Conservation (phyloP, 2,797 vertebrate genomes). For the Lates japonicus region DNA sequence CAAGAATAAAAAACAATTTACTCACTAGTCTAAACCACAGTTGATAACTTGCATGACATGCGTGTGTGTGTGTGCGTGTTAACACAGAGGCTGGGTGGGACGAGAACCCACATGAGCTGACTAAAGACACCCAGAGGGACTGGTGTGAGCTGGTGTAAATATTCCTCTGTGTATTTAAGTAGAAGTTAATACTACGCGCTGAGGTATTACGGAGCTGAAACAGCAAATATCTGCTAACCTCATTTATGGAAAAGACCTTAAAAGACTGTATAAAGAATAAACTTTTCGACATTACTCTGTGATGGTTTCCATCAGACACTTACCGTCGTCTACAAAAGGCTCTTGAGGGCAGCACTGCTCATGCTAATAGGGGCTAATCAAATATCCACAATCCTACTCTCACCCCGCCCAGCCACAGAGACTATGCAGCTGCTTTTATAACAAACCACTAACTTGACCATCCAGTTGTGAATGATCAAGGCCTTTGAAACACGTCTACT, state of each 20-base stretch:
- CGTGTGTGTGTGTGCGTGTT: constrained; percentile 51
- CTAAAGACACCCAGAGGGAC: constrained; percentile 86
- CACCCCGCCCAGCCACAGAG: constrained; percentile 46
- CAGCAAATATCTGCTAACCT: constrained; percentile 30
- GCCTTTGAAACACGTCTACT: constrained; percentile 20
- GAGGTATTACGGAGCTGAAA: constrained; percentile 48
- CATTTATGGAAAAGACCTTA: not conserved
- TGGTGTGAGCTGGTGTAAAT: constrained; percentile 69
- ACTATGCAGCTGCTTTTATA: constrained; percentile 26
- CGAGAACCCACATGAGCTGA: constrained; percentile 83
- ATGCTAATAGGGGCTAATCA: constrained; percentile 72
- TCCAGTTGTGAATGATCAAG: constrained; percentile 40
- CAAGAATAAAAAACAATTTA: constrained; percentile 84
- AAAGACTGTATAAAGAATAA: not conserved
- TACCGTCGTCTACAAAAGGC: constrained; percentile 59
- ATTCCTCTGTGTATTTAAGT: constrained; percentile 57
- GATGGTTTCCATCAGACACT: constrained; percentile 52
- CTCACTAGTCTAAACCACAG: constrained; percentile 83
- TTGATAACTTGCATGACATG: constrained; percentile 34
- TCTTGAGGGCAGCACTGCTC: constrained; percentile 65
- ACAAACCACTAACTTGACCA: constrained; percentile 38
- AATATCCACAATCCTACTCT: constrained; percentile 69
- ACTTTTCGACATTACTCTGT: not conserved
- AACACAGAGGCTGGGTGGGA: constrained; percentile 79
- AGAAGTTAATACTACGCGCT: constrained; percentile 69